Percentiles rank a stretch among this genome's conserved stretches.
Conservation (phyloP, 2,888 invertebrate genomes). For the Caenorhabditis panamensis region DNA sequence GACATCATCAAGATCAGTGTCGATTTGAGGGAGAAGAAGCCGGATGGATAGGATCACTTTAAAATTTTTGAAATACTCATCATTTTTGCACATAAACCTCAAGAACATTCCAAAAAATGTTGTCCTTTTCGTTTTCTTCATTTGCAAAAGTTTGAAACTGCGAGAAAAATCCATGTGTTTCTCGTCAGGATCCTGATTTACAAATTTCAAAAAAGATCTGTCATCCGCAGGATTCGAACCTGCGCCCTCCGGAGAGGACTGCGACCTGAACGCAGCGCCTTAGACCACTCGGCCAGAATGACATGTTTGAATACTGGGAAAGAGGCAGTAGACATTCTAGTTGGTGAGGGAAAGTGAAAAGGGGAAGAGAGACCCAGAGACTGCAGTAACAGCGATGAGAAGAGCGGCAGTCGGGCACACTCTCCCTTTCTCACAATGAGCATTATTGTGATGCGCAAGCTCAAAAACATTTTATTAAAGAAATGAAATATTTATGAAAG, state of each 20-base stretch:
- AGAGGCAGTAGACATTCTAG: no score
- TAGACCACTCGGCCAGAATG: conserved; percentile 87
- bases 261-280: conserved; percentile 89
- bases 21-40: not conserved
- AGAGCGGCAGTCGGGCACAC: no score
- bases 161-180: no score
- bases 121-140: no score
- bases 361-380: no score
- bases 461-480: no score
- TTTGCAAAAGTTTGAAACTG: no score
- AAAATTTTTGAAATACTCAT: not conserved
- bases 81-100: not conserved
- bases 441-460: no score
- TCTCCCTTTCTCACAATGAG: no score
- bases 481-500: no score
- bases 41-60: not conserved
- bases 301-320: conserved; percentile 8
- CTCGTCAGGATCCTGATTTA: not conserved
- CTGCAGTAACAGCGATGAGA: no score
- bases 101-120: not conserved
- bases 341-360: no score
- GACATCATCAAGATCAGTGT: conserved; percentile 45
- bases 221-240: conserved; percentile 74
- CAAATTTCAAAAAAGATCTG: conserved; percentile 33
- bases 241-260: conserved; percentile 84